Evolutionary conservation across 1,140 invertebrate genomes (phyloP).

Genomic region (Solen grandis): DNA sequence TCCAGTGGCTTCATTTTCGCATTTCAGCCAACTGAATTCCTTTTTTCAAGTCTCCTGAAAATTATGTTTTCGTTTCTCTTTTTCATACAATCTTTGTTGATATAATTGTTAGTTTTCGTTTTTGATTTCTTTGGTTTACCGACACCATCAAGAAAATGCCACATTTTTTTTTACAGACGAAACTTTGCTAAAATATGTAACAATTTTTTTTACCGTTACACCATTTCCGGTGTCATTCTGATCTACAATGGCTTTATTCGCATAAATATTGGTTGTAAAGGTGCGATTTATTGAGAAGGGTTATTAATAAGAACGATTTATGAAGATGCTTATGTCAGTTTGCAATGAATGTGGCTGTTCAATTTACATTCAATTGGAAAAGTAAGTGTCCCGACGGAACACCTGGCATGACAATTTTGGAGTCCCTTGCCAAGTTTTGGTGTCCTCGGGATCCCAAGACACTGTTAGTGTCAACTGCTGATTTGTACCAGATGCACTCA

Average conservation of each 20-base stretch:
- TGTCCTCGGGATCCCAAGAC: background rate
- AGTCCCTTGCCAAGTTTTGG: background rate
- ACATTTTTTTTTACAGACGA: no score
- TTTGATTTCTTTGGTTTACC: background rate
- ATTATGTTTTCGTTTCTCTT: background rate
- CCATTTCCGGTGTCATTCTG: background rate
- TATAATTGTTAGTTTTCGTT: background rate
- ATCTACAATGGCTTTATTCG: background rate
- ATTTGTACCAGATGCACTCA: no score
- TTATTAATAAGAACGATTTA: background rate
- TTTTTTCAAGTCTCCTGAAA: constrained; percentile 7
- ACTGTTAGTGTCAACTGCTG: background rate
- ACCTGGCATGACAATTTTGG: background rate
- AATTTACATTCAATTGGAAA: background rate
- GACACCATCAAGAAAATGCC: background rate
- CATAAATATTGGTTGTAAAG: background rate
- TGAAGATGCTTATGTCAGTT: background rate
- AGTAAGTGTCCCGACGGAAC: background rate
- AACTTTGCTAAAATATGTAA: background rate
- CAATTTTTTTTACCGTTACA: background rate
- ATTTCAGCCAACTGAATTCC: constrained; percentile 11
- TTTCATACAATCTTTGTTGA: background rate
- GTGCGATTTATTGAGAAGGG: background rate
- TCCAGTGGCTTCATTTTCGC: background rate
- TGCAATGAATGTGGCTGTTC: background rate